Percentiles rank a stretch among this genome's conserved stretches.
Conservation (phyloP, 1,140 invertebrate species). For the Cotesia typhae region DNA sequence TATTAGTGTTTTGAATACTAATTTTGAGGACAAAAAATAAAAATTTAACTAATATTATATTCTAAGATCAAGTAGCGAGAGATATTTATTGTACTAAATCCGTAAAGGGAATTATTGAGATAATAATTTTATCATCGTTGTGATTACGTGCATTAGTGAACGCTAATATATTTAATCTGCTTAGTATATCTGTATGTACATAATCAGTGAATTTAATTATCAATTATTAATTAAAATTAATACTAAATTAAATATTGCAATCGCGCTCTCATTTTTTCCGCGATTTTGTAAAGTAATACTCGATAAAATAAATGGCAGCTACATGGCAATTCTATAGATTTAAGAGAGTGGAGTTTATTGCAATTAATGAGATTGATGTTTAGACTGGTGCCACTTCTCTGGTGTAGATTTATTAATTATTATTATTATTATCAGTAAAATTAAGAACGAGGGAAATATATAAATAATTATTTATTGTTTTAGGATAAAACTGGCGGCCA, state of each 20-base stretch:
- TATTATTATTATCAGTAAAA: background rate
- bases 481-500: conserved; percentile 46
- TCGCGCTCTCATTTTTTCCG: no score
- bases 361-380: no score
- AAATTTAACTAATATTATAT: conserved; percentile 13
- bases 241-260: no score
- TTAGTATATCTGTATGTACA: conserved; percentile 64
- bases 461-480: conserved; percentile 66
- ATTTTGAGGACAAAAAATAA: background rate
- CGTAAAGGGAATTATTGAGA: background rate
- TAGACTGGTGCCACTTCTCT: no score
- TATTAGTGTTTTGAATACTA: conserved; percentile 4
- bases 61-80: conserved; percentile 4
- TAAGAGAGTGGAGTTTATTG: background rate
- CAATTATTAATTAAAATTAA: no score
- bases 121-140: conserved; percentile 63
- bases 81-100: conserved; percentile 17
- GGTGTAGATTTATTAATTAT: no score
- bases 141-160: conserved; percentile 63
- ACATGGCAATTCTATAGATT: conserved; percentile 3
- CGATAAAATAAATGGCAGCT: background rate
- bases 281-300: no score
- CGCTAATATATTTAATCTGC: conserved; percentile 63
- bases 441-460: conserved; percentile 49
- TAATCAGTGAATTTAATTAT: conserved; percentile 55